These are phyloP conservation scores for Scaptodrosophila latifasciaeformis DNA, from an alignment of 2,888 invertebrate species.

Conservation along the genomic window DNA sequence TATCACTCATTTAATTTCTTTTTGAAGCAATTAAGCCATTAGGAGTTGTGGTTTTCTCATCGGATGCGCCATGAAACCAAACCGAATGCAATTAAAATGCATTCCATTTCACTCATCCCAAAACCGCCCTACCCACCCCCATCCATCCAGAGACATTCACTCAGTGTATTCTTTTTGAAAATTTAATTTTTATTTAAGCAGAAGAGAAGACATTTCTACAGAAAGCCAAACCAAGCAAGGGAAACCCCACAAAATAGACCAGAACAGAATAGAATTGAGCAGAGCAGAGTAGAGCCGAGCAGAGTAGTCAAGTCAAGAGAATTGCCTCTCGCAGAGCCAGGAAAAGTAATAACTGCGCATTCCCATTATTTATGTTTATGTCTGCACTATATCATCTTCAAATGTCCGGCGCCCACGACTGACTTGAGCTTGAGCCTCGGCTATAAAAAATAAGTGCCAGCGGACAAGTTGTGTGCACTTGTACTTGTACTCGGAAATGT, in stretches of 20 bases:
- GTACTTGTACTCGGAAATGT: slow-evolving; percentile 11
- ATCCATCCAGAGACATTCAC: slow-evolving; percentile 15
- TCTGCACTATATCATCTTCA: slow-evolving; percentile 65
- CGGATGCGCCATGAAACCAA: slow-evolving; percentile 53
- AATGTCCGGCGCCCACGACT: slow-evolving; percentile 45
- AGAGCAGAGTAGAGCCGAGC: no score
- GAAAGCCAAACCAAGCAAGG: background rate
- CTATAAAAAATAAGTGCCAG: slow-evolving; percentile 62
- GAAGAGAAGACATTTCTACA: background rate
- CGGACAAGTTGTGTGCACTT: slow-evolving; percentile 43
- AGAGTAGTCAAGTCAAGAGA: no score
- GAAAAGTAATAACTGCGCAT: slow-evolving; percentile 66
- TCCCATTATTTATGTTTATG: slow-evolving; percentile 69
- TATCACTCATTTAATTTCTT: no score
- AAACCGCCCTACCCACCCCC: slow-evolving; percentile 7
- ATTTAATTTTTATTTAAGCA: slow-evolving; percentile 58
- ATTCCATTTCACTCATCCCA: no score
- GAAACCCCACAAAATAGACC: no score
- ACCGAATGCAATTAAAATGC: slow-evolving; percentile 58
- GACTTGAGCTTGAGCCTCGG: slow-evolving; percentile 23
- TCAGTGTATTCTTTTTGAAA: slow-evolving; percentile 21
- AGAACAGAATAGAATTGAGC: no score
- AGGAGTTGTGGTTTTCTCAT: slow-evolving; percentile 40
- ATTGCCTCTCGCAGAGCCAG: slow-evolving; percentile 11
- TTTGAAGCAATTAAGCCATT: slow-evolving; percentile 63